phyloP scores from a whole-genome alignment of 2,888 invertebrate genomes.

The Spatulosminthurus flaviceps region DNA sequence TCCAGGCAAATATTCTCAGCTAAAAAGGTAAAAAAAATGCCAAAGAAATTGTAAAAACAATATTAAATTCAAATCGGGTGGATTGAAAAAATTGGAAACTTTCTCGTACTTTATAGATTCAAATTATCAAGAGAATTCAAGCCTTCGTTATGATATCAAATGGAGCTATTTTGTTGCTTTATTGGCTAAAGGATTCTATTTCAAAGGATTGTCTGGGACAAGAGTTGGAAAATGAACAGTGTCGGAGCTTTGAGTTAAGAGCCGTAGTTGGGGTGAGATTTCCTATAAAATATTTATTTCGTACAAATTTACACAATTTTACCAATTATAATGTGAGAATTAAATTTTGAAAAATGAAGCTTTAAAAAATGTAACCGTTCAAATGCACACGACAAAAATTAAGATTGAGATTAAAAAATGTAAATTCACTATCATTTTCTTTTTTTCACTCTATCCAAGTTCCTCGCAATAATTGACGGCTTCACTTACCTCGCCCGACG shows the following conservation, averaged over 20 bases:
- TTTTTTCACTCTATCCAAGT: too few species aligned
- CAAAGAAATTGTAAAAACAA: neutral
- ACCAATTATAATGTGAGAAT: neutral
- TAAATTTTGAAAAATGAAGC: neutral
- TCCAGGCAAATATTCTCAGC: neutral
- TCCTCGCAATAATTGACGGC: neutral
- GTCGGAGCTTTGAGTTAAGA: neutral
- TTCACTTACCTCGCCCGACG: conserved; percentile 11
- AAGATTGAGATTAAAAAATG: neutral
- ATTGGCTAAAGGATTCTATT: neutral
- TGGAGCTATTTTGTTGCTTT: neutral
- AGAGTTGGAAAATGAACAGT: neutral
- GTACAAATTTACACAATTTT: neutral
- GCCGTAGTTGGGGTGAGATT: neutral
- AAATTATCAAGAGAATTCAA: neutral
- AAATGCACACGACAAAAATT: neutral
- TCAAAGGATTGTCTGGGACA: neutral
- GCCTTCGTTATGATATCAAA: neutral
- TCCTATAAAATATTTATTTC: neutral
- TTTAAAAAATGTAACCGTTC: neutral
- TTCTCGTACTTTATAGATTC: neutral
- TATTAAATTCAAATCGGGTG: too few species aligned
- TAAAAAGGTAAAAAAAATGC: too few species aligned
- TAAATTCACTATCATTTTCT: neutral
- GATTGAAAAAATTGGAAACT: neutral